These are phyloP conservation scores for Amphipyra berbera DNA, from an alignment of 2,888 invertebrate genomes.

Conservation along the genomic window DNA sequence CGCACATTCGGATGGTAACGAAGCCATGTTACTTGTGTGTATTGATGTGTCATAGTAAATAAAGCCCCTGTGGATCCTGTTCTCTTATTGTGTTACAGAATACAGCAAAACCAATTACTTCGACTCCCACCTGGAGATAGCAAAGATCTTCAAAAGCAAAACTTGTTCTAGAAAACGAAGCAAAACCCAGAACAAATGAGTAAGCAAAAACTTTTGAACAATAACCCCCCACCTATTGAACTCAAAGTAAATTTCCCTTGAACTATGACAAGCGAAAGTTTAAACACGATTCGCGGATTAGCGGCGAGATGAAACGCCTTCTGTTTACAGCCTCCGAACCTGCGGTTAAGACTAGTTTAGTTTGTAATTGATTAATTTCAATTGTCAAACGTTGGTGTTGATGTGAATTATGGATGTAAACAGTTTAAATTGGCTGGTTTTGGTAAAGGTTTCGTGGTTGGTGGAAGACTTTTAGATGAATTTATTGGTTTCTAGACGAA, in stretches of 20 bases:
- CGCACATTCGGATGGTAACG: too few relatives aligned
- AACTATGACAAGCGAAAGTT: conserved; percentile 64
- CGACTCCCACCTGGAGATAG: background rate
- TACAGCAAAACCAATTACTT: too few relatives aligned
- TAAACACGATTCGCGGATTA: conserved; percentile 64
- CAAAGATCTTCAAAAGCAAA: conserved; percentile 21
- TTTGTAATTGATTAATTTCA: conserved; percentile 53
- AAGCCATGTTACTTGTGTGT: too few relatives aligned
- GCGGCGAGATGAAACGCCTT: conserved; percentile 55
- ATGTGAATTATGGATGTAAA: conserved; percentile 48
- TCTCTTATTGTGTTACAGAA: too few relatives aligned
- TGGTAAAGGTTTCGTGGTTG: background rate
- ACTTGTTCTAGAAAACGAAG: conserved; percentile 27
- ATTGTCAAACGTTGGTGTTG: conserved; percentile 33
- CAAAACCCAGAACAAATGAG: conserved; percentile 16
- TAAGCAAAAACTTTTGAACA: conserved; percentile 48
- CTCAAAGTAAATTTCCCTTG: conserved; percentile 53
- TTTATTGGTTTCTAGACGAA: background rate
- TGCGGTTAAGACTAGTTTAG: conserved; percentile 46
- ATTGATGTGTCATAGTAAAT: too few relatives aligned
- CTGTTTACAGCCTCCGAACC: conserved; percentile 27
- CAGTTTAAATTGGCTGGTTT: conserved; percentile 24
- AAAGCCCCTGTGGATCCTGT: too few relatives aligned
- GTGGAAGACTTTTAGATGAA: background rate
- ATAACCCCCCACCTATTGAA: conserved; percentile 49